Base-by-base conservation (phyloP, 2,888 invertebrate genomes). In the Sthenelais limicola region DNA sequence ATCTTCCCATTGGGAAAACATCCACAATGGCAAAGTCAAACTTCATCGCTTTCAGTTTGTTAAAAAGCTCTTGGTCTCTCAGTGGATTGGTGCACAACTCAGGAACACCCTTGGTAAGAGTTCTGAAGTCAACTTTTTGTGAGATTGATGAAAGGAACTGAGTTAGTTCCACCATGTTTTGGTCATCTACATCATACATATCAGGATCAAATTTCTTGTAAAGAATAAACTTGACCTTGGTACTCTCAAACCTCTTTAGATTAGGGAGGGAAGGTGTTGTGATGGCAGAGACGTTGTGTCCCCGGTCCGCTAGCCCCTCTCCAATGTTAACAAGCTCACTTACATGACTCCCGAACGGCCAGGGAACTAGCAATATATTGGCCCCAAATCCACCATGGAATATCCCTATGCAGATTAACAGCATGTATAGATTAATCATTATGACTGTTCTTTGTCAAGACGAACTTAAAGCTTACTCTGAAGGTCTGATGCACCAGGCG, bases 21-120 rank as follows among this genome's bases (percentile, higher is more conserved):
- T 68, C 68, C 30, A 68, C 49, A 28, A 68, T 30, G 21, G 21
- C 68, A 1, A 68, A 35, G 24, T 66, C 66, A 66, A 66, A 66
- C 38, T 38, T 35, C 43, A 38, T 12, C 15, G 4, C 66, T 12
- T 26, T 35, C 38, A 66, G 24, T 15, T 1, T 43, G 9, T 43
- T 24, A 28, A 24, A 43, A 15, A 66, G 7, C 15, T 38, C 15
- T 24, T 35, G 1, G 24, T 66, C 66, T 18, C 24, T 66, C 9
- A 66, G 24, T 1, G 66, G 66, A 24, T 66, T 66, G 9, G 15
- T 66, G 28, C 66, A 66, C 7, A 35, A 26, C 33, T 66, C 38
- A 7, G 7, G 9, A 12, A 35, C 35, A 9, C 66, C 66, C 1
- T 33, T 15, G 3, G 24, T 35, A 9, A 15, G 4, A 5, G 56